A percentile compares a stretch with the other conserved stretches of the same genome.
Conservation (phyloP, 2,797 vertebrate species). For the Perodicticus potto region DNA sequence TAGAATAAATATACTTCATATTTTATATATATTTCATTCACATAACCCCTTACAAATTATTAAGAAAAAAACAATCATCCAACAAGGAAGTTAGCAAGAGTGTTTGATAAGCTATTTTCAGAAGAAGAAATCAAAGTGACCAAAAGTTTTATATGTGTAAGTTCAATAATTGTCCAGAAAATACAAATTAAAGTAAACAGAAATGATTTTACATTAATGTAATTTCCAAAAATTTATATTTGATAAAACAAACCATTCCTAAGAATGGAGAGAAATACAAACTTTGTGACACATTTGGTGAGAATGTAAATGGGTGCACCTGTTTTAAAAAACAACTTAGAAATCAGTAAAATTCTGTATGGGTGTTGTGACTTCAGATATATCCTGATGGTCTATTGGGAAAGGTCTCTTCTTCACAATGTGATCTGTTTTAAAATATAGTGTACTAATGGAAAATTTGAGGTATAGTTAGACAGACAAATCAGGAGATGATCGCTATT, state of each 20-base stretch:
- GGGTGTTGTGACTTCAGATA: not conserved
- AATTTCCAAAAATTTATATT: not conserved
- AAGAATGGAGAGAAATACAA: not conserved
- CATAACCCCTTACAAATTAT: not conserved
- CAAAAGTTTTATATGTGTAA: not conserved
- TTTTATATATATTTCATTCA: too few species aligned
- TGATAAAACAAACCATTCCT: not conserved
- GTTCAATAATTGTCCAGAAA: not conserved
- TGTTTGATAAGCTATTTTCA: not conserved
- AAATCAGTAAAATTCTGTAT: not conserved
- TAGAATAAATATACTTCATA: not conserved
- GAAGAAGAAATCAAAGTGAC: not conserved
- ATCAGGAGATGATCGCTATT: not conserved
- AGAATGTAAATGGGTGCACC: not conserved
- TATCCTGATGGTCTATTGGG: not conserved
- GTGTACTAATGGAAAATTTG: not conserved
- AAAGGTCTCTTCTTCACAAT: not conserved
- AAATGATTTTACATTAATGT: not conserved
- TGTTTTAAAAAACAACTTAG: not conserved
- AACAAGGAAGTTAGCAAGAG: not conserved
- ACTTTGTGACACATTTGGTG: rapidly evolving
- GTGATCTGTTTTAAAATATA: not conserved
- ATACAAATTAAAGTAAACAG: not conserved
- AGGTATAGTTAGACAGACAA: not conserved
- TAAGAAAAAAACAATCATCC: not conserved